Conservation (phyloP, 1,140 invertebrate species). For the Drosophila pallidifrons region DNA sequence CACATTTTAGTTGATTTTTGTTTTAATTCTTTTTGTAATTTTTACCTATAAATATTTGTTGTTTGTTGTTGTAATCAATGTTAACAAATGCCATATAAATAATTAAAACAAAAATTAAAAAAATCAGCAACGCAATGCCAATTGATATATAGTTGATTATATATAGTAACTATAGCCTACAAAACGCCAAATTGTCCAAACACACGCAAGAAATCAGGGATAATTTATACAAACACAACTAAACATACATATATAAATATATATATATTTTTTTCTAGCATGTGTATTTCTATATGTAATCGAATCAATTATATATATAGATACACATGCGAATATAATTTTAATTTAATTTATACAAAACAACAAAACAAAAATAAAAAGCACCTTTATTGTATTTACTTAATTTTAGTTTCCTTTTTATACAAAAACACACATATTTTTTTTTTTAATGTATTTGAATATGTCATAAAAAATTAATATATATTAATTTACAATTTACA, state of each 20-base stretch:
- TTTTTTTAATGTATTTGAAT: conserved; percentile 18
- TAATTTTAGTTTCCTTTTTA: conserved; percentile 45
- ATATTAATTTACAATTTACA: conserved; percentile 19
- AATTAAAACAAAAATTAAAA: conserved; percentile 52
- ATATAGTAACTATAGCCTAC: conserved; percentile 47
- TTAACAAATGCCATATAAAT: conserved; percentile 69
- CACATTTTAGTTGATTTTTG: conserved; percentile 18
- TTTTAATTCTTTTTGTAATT: conserved; percentile 30
- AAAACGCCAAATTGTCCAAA: conserved; percentile 72
- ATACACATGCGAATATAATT: conserved; percentile 11
- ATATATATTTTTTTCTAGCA: conserved; percentile 1
- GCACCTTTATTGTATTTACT: conserved; percentile 23
- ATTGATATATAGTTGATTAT: conserved; percentile 57
- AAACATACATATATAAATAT: conserved; percentile 27
- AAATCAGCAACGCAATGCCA: conserved; percentile 68
- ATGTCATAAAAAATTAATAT: conserved; percentile 10
- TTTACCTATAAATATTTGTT: conserved; percentile 39
- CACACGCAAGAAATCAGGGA: conserved; percentile 64
- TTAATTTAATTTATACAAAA: conserved; percentile 48
- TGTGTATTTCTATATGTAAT: conserved; percentile 28
- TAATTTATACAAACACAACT: conserved; percentile 42
- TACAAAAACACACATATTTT: conserved; percentile 24
- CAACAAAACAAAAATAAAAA: conserved; percentile 3
- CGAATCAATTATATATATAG: conserved; percentile 8
- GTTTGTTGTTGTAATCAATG: conserved; percentile 42